Conservation (phyloP, 2,888 invertebrate species). For the Pecten maximus region DNA sequence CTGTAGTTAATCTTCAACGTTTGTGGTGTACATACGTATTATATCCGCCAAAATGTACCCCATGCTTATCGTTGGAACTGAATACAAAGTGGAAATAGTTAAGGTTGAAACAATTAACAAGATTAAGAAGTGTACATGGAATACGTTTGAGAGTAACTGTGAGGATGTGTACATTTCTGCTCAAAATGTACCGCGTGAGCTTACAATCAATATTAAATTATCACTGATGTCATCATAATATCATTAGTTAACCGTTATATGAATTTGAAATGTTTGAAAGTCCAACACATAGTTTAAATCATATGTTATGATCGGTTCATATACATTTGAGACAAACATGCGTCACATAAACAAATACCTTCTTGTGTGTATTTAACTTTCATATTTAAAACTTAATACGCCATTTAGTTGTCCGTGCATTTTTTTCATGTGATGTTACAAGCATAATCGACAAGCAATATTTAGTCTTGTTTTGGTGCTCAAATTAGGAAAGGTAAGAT, state of each 20-base stretch:
- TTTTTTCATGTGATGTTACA: neutral
- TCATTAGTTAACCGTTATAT: neutral
- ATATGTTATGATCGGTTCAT: neutral
- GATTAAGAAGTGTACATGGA: neutral
- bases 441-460: neutral
- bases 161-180: neutral
- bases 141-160: neutral
- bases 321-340: neutral
- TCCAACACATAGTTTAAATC: neutral
- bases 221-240: neutral
- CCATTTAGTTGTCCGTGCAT: neutral
- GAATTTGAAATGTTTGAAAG: neutral
- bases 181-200: neutral
- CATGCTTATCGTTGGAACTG: neutral
- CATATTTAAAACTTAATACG: neutral
- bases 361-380: neutral
- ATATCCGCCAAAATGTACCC: neutral
- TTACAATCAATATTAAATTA: neutral
- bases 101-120: neutral
- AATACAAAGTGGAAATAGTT: neutral
- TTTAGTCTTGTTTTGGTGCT: slow-evolving; percentile 9
- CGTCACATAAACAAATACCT: neutral
- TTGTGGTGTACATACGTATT: neutral
- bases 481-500: neutral
- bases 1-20: slow-evolving; percentile 4